Evolutionary conservation across 2,113 vertebrate species (phyloP).

Genomic region (Brienomyrus longianalis): DNA sequence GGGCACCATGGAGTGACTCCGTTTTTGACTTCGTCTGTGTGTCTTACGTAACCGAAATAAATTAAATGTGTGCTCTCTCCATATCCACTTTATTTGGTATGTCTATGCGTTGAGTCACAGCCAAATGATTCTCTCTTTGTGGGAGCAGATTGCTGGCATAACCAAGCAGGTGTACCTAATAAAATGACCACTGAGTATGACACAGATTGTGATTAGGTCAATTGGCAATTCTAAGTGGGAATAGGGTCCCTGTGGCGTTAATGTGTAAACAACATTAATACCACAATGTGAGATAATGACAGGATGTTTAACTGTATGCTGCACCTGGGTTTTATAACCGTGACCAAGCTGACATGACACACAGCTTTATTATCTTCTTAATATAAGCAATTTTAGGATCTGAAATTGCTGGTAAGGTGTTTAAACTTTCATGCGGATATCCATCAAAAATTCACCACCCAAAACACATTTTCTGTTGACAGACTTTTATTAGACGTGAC

Average conservation of each 20-base stretch:
- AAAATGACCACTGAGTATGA: neutral
- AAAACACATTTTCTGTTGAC: neutral
- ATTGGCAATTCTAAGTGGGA: neutral
- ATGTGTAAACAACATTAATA: conserved; percentile 1
- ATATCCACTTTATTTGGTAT: neutral
- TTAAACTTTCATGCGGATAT: neutral
- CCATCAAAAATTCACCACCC: neutral
- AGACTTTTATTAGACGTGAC: neutral
- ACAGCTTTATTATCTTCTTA: neutral
- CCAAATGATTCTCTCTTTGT: neutral
- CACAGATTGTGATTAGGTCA: neutral
- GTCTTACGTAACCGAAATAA: neutral
- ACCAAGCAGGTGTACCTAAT: neutral
- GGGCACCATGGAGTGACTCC: neutral
- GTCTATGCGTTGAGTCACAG: neutral
- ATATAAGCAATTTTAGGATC: neutral
- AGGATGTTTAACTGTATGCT: neutral
- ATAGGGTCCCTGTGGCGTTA: neutral
- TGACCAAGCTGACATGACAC: neutral
- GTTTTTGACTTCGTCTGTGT: neutral
- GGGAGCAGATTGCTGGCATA: neutral
- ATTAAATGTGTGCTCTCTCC: neutral
- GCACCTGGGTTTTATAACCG: neutral
- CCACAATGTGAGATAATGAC: neutral
- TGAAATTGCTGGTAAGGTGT: neutral